These are phyloP conservation scores for Parotocinclus haroldoi DNA, from an alignment of 2,797 vertebrate genomes.

Conservation along the genomic window DNA sequence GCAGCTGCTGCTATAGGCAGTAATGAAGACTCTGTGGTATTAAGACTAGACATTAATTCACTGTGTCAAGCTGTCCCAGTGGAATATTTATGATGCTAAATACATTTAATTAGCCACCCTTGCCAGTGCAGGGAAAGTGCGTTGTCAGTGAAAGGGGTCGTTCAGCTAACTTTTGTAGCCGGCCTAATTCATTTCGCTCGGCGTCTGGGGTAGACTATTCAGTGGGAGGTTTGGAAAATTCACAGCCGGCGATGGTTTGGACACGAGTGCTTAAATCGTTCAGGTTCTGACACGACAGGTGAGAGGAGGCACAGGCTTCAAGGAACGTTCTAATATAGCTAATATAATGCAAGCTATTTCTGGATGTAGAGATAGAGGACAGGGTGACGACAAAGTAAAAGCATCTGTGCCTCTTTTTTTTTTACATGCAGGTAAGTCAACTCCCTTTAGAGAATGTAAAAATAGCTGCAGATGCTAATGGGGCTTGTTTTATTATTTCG, in stretches of 20 bases:
- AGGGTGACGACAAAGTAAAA: too few relatives aligned
- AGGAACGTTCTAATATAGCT: background rate
- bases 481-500: background rate
- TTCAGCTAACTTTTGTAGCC: slow-evolving; percentile 62
- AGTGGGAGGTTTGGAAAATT: slow-evolving; percentile 41
- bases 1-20: slow-evolving; percentile 64
- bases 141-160: slow-evolving; percentile 67
- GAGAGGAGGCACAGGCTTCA: background rate
- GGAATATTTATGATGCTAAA: slow-evolving; percentile 82
- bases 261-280: slow-evolving; percentile 11
- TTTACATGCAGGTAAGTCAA: too few relatives aligned
- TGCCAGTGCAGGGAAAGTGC: slow-evolving; percentile 69
- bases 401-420: too few relatives aligned
- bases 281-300: background rate
- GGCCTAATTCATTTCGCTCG: slow-evolving; percentile 60
- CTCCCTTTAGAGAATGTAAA: background rate
- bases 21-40: slow-evolving; percentile 69
- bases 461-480: background rate
- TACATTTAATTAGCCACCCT: slow-evolving; percentile 76
- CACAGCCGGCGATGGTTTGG: background rate
- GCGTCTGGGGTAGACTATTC: slow-evolving; percentile 35
- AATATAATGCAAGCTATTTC: too few relatives aligned
- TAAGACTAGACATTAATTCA: slow-evolving; percentile 79
- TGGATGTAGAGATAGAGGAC: too few relatives aligned
- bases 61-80: slow-evolving; percentile 75